Base-by-base conservation (phyloP, 2,888 invertebrate species). In the Asteroscopus sphinx region DNA sequence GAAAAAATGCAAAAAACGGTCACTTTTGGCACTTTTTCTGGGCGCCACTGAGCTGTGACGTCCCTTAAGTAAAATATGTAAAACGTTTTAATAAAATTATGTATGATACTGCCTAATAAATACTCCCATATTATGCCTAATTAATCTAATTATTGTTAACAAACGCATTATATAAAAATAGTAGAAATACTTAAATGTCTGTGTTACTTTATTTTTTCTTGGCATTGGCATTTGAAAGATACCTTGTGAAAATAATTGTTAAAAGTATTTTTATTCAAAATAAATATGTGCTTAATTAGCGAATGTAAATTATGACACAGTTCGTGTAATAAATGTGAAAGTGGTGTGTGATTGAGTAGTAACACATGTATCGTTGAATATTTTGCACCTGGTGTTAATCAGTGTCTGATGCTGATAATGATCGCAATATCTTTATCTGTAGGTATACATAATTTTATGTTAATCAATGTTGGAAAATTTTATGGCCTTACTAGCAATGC, bases 261-360 rank as follows among this genome's bases (percentile, higher is more conserved):
- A 15, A 35, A 35, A 9, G 15, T n/a, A n/a, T n/a, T n/a, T n/a
- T n/a, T n/a, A 9, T 9, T 28, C n/a, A 2, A n/a, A 12, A 32
- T 3, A 32, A 7, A 17, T 21, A 17, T n/a, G 5, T 21, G n/a
- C 6, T 21, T n/a, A 37, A 37, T 21, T 37, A 30, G 7, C 8
- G 12, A 37, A 25, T n/a, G 2, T 49, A 11, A 64, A 2, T 11
- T 33, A 65, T 55, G 37, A 46, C 25, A 32, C 17, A 17, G 44
- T 30, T 16, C 36, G 32, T n/a, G 9, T 41, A 40, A 17, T 65
- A 30, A 33, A 65, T 63, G 32, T 30, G 1, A 11, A 11, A 28
- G 37, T 12, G 12, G 13, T 28, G 0, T 37, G 12, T 53, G 11
- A 69, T 54, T 30, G 8, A 47, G 15, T n/a, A 26, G 13, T 12